Base-by-base conservation (phyloP, 2,797 vertebrate species). In the Pogoniulus pusillus region DNA sequence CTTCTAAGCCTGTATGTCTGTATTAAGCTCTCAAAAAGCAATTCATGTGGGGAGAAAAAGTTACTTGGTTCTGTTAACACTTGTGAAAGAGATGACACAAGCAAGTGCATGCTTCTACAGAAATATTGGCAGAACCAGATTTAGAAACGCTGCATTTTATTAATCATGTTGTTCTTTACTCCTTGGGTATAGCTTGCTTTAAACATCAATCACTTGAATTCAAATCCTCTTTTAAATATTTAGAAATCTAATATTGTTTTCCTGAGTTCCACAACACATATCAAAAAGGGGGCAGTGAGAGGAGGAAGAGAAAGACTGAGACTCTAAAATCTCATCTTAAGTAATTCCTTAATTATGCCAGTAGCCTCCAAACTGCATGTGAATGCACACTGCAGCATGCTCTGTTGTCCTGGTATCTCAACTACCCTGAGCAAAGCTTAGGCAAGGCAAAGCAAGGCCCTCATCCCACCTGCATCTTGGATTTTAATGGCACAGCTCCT, bases 251-350 rank as follows among this genome's bases (percentile, higher is more conserved):
- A 6, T 51, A 47, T 74, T 51, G 23, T 63, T 24, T 16, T 69
- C 17, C 16, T 1, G 6, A 68, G 29, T 55, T 78, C 23, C 37
- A 60, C 15, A 85, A 65, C 7, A 27, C 29, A 62, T 3, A 60
- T 29, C 0, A 0, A 71, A 45, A 88, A 79, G 11, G 1, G 7
- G 13, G 10, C 30, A 58, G 5, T 0, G 1, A 78, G 37, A 73
- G 7, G 9, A 2, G 9, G 20, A 91, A 12, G 11, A 87, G 18
- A 51, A 87, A 57, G 17, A 64, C 26, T 14, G 12, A 51, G 11
- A 41, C 47, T 55, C 11, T 19, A 35, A 88, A 70, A 70, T 51
- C 20, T 65, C 49, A 41, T 54, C 84, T 45, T 49, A 71, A 82
- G 7, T 10, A 20, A 43, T 59, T 82, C 30, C 24, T 91, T 58